Conservation (phyloP, 2,797 vertebrate species). For the Basileuterus tristriatus region DNA sequence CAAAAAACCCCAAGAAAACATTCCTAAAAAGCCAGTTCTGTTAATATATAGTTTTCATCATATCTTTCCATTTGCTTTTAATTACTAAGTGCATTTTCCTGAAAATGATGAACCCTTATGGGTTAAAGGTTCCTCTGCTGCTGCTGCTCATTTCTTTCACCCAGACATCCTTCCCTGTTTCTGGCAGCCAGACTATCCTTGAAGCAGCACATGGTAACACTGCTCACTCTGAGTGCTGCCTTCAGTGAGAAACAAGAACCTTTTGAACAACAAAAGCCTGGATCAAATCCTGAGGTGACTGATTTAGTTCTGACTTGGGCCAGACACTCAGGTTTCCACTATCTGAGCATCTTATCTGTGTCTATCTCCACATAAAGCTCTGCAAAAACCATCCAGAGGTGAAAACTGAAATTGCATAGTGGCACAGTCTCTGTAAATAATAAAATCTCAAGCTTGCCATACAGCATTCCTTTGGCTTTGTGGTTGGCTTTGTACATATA, state of each 20-base stretch:
- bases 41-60: neutral
- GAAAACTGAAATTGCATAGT: neutral
- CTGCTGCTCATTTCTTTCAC: slow-evolving; percentile 24
- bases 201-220: neutral
- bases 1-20: neutral
- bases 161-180: neutral
- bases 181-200: slow-evolving; percentile 44
- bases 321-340: neutral
- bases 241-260: neutral
- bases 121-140: slow-evolving; percentile 19
- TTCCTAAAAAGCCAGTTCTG: neutral
- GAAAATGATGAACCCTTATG: neutral
- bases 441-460: neutral
- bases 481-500: neutral
- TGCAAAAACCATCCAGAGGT: neutral
- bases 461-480: slow-evolving; percentile 47
- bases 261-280: neutral
- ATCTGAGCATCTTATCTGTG: neutral
- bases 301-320: neutral
- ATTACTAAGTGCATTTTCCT: slow-evolving; percentile 2
- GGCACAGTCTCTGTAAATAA: slow-evolving; percentile 12
- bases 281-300: neutral
- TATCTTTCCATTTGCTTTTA: slow-evolving; percentile 27
- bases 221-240: neutral
- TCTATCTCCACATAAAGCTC: neutral